phyloP scores from a whole-genome alignment of 2,888 invertebrate genomes.

The Lepetodrilus schrolli region DNA sequence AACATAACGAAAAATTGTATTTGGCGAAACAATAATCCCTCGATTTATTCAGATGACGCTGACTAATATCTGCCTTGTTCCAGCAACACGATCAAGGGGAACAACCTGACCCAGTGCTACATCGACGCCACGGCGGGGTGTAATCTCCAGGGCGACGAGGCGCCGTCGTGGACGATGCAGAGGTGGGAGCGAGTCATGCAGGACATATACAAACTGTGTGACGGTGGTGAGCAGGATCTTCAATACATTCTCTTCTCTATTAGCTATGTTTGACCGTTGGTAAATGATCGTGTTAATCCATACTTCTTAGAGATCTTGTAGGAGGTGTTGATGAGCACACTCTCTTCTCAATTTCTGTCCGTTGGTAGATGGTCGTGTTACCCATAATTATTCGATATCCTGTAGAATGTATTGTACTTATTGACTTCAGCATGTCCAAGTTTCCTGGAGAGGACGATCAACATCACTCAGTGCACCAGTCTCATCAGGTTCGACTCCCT shows the following conservation, averaged over 20 bases:
- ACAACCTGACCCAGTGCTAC: slow-evolving; percentile 49
- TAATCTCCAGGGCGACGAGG: neutral
- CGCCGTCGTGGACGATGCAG: slow-evolving; percentile 36
- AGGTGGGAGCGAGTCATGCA: slow-evolving; percentile 48
- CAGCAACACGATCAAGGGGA: slow-evolving; percentile 49
- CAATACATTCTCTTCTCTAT: no score
- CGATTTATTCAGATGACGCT: no score
- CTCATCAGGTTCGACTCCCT: slow-evolving; percentile 47
- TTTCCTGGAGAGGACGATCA: slow-evolving; percentile 45
- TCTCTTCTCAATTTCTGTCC: no score
- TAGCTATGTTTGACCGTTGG: no score
- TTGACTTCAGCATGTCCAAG: slow-evolving; percentile 39
- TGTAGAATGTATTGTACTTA: neutral
- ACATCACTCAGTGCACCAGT: slow-evolving; percentile 48
- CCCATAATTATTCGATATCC: no score
- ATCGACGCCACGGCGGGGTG: slow-evolving; percentile 45
- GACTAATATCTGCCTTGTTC: no score
- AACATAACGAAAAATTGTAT: neutral
- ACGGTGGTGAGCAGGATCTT: slow-evolving; percentile 45
- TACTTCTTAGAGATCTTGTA: no score
- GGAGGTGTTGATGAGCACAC: no score
- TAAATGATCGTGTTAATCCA: no score
- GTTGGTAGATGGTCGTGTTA: no score
- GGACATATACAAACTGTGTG: slow-evolving; percentile 46
- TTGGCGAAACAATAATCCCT: neutral